These are phyloP conservation scores for Porites cylindrica DNA, from an alignment of 92 coral and sea anemone species.

Conservation along the genomic window DNA sequence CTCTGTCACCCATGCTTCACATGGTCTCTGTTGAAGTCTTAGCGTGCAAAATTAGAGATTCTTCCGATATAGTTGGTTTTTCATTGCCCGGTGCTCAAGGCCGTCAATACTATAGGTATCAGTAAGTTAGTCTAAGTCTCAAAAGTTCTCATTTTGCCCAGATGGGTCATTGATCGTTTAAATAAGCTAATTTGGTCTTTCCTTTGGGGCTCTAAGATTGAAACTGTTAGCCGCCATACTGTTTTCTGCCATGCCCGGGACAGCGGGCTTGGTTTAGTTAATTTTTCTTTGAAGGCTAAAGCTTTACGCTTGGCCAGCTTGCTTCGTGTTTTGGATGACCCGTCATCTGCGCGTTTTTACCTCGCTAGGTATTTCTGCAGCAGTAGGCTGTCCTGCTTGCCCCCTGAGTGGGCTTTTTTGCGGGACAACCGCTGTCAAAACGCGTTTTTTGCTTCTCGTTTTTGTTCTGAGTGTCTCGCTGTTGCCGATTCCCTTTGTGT, in stretches of 20 bases:
- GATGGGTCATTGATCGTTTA: background rate
- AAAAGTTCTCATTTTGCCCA: background rate
- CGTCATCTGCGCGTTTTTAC: background rate
- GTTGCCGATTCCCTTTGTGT: background rate
- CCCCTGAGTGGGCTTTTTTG: background rate
- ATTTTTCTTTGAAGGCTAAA: background rate
- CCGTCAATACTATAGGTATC: background rate
- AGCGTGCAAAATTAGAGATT: background rate
- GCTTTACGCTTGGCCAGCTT: background rate
- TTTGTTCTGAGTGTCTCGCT: background rate
- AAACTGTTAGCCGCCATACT: conserved; percentile 17
- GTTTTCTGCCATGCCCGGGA: background rate
- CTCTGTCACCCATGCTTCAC: conserved; percentile 35
- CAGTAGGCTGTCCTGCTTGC: background rate
- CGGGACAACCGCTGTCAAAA: background rate
- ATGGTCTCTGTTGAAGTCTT: conserved; percentile 3
- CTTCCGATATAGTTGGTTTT: conserved; percentile 1
- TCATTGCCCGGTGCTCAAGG: conserved; percentile 4
- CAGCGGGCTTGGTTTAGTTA: conserved; percentile 10
- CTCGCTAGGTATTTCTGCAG: background rate
- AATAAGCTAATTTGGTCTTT: conserved; percentile 12
- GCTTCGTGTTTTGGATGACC: background rate
- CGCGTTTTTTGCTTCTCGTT: background rate
- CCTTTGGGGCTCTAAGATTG: conserved; percentile 33
- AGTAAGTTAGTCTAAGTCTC: conserved; percentile 12